Conservation (phyloP, 2,113 vertebrate genomes). For the Pterocles burchelli region DNA sequence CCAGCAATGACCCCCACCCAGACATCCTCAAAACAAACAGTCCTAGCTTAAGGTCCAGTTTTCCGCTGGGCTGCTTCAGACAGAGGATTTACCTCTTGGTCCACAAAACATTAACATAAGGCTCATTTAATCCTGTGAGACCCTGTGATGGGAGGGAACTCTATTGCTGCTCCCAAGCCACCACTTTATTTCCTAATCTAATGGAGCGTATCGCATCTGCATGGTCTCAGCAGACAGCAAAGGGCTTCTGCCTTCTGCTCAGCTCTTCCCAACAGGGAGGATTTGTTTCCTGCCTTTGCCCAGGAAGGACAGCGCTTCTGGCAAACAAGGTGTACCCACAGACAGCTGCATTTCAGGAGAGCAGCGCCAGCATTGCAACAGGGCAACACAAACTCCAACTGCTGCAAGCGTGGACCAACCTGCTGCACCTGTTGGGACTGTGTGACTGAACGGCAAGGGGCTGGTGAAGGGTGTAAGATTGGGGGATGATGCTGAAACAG, state of each 20-base stretch:
- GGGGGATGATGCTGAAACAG: background rate
- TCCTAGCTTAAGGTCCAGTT: background rate
- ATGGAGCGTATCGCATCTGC: background rate
- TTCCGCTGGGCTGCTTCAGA: background rate
- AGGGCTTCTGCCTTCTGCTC: background rate
- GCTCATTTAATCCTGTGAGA: slow-evolving; percentile 25
- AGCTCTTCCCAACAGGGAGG: background rate
- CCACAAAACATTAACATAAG: background rate
- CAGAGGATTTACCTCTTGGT: background rate
- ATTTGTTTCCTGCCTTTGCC: background rate
- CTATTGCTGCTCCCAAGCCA: slow-evolving; percentile 7
- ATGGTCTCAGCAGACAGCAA: background rate
- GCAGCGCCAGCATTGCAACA: rapidly evolving
- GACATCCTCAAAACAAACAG: background rate
- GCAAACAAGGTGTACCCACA: background rate
- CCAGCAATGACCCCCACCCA: rapidly evolving
- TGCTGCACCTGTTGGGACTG: background rate
- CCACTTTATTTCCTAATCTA: slow-evolving; percentile 11
- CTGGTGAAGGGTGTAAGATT: background rate
- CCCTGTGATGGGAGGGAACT: background rate
- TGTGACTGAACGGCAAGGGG: background rate
- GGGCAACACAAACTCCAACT: background rate
- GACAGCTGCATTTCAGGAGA: background rate
- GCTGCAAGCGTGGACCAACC: background rate
- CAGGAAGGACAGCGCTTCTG: background rate